phyloP scores from a whole-genome alignment of 2,113 vertebrate genomes.

The Hippocampus guttulatus region DNA sequence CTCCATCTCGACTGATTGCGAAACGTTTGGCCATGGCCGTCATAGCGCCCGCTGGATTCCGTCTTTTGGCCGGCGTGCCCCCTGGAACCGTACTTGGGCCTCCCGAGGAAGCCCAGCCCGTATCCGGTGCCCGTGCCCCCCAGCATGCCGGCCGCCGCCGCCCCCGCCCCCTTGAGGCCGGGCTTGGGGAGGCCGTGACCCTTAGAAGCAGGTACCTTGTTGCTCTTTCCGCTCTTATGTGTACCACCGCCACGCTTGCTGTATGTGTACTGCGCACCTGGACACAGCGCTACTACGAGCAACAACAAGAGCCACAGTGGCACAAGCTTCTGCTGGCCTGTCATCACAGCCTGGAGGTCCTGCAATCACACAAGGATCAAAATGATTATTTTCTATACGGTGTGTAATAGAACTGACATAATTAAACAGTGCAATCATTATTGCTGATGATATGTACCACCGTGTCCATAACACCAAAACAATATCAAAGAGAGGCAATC shows the following conservation, averaged over 20 bases:
- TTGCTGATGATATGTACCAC: background rate
- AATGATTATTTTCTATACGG: background rate
- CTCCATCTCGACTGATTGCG: conserved; percentile 48
- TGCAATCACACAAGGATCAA: conserved; percentile 24
- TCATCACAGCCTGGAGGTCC: conserved; percentile 40
- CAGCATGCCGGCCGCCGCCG: conserved; percentile 63
- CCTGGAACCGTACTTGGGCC: conserved; percentile 41
- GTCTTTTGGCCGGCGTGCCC: conserved; percentile 21
- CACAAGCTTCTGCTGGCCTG: conserved; percentile 45
- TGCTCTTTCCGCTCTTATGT: background rate
- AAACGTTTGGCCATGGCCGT: conserved; percentile 21
- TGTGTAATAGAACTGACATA: background rate
- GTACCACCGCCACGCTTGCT: conserved; percentile 46
- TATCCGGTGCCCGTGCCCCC: conserved; percentile 69
- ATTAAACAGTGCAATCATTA: background rate
- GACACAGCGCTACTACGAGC: conserved; percentile 54
- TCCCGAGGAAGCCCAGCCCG: conserved; percentile 59
- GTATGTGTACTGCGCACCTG: conserved; percentile 32
- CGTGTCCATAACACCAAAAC: too few species aligned
- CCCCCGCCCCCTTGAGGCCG: conserved; percentile 68
- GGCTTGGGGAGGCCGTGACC: conserved; percentile 50
- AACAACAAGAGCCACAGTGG: conserved; percentile 60
- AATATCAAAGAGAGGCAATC: too few species aligned
- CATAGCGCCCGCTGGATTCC: conserved; percentile 13
- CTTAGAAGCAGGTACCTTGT: conserved; percentile 40